Conservation (phyloP, 2,797 vertebrate genomes). For the Echeneis naucrates region DNA sequence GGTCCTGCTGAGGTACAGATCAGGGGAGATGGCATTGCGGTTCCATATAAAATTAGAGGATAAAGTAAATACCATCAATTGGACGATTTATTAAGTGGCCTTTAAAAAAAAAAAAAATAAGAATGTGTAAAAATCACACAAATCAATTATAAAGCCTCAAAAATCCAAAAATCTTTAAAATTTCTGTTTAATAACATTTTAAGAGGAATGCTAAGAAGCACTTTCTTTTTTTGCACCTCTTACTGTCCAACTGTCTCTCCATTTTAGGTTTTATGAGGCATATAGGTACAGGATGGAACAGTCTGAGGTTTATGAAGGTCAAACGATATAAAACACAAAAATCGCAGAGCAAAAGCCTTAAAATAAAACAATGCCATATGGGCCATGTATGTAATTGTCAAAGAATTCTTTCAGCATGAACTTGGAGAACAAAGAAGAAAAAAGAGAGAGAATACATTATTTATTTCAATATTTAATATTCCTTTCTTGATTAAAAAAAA, state of each 20-base stretch:
- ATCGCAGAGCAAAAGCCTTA: constrained; percentile 36
- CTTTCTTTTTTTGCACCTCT: neutral
- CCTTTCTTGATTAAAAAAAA: neutral
- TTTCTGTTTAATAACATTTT: neutral
- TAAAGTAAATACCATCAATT: neutral
- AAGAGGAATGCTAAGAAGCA: neutral
- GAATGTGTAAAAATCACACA: neutral
- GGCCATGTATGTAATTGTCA: constrained; percentile 28
- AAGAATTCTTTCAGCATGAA: constrained; percentile 40
- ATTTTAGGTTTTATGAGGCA: constrained; percentile 46
- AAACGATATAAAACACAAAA: constrained; percentile 46
- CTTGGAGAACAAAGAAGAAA: neutral
- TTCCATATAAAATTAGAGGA: constrained; percentile 15
- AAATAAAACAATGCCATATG: constrained; percentile 55
- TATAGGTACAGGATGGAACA: constrained; percentile 48
- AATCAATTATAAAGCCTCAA: neutral
- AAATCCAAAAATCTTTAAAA: neutral
- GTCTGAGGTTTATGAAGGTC: constrained; percentile 51
- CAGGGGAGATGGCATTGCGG: constrained; percentile 19
- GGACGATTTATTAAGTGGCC: constrained; percentile 8
- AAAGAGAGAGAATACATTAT: neutral
- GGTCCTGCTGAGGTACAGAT: constrained; percentile 17
- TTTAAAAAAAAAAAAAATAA: neutral
- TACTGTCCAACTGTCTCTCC: constrained; percentile 50
- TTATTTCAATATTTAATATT: neutral